A percentile compares a stretch with the other conserved stretches of the same genome.
phyloP scores from a whole-genome alignment of 2,888 invertebrate genomes.

The Megastigmus dorsalis region DNA sequence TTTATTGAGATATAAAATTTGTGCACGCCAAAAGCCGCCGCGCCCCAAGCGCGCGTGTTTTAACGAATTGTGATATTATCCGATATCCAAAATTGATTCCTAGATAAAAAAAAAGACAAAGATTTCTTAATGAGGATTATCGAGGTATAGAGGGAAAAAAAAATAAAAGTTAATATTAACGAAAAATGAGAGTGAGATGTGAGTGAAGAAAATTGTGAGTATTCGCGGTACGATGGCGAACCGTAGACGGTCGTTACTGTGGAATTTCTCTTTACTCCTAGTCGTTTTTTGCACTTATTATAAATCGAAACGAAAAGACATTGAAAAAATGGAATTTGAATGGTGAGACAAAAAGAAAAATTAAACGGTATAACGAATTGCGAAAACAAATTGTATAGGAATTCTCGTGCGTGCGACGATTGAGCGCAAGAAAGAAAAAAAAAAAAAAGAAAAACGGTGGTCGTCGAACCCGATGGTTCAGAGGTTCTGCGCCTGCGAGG shows the following conservation, averaged over 20 bases:
- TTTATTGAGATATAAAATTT: conserved; percentile 21
- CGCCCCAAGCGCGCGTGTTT: conserved; percentile 8
- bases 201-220: conserved; percentile 16
- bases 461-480: conserved; percentile 45
- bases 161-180: conserved; percentile 32
- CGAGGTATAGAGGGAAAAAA: conserved; percentile 30
- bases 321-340: not conserved
- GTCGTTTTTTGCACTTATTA: conserved; percentile 52
- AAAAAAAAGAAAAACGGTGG: conserved; percentile 31
- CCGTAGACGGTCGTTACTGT: conserved; percentile 28
- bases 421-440: conserved; percentile 3
- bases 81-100: conserved; percentile 56
- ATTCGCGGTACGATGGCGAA: conserved; percentile 15
- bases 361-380: conserved; percentile 23
- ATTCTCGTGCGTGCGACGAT: conserved; percentile 35
- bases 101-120: conserved; percentile 54
- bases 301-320: not conserved
- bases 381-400: conserved; percentile 29
- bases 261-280: conserved; percentile 54
- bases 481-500: conserved; percentile 35
- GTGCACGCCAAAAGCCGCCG: too few relatives aligned
- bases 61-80: conserved; percentile 55
- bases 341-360: not conserved
- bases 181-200: conserved; percentile 17
- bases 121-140: conserved; percentile 43